phyloP scores from a whole-genome alignment of 2,888 invertebrate genomes.

The Drosophila monieri region DNA sequence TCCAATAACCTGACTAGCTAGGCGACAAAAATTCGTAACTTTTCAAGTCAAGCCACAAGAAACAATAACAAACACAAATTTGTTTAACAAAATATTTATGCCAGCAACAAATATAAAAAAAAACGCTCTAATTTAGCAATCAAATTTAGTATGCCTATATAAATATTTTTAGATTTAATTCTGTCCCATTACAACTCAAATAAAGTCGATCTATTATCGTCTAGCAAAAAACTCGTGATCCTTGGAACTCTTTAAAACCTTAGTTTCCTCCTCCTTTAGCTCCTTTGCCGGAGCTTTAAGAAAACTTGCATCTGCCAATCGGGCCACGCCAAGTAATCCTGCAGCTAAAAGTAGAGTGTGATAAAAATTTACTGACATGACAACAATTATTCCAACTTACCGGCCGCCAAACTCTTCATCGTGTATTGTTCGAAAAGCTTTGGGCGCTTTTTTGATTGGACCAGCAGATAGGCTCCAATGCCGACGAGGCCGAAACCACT shows the following conservation, averaged over 20 bases:
- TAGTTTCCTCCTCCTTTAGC: slow-evolving; percentile 25
- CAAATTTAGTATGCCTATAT: not conserved
- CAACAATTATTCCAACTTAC: slow-evolving; percentile 41
- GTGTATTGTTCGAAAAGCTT: slow-evolving; percentile 62
- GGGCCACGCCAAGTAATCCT: slow-evolving; percentile 86
- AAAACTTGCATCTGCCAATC: slow-evolving; percentile 85
- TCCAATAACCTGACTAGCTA: not conserved
- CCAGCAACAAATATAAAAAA: not conserved
- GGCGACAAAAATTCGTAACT: not conserved
- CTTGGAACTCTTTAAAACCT: slow-evolving; percentile 16
- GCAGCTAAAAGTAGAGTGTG: slow-evolving; percentile 84
- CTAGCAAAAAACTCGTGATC: slow-evolving; percentile 49
- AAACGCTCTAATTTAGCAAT: not conserved
- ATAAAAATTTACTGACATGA: not conserved
- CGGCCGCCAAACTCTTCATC: slow-evolving; percentile 71
- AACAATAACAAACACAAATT: not conserved
- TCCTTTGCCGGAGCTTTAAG: slow-evolving; percentile 58
- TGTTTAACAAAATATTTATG: not conserved
- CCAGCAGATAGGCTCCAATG: slow-evolving; percentile 87
- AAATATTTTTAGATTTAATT: slow-evolving; percentile 37
- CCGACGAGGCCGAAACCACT: slow-evolving; percentile 87
- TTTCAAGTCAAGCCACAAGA: not conserved
- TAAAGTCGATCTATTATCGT: slow-evolving; percentile 42
- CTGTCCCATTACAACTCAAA: slow-evolving; percentile 25
- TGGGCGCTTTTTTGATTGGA: slow-evolving; percentile 85